These are phyloP conservation scores for Hyles lineata DNA, from an alignment of 2,888 invertebrate species.

Conservation along the genomic window DNA sequence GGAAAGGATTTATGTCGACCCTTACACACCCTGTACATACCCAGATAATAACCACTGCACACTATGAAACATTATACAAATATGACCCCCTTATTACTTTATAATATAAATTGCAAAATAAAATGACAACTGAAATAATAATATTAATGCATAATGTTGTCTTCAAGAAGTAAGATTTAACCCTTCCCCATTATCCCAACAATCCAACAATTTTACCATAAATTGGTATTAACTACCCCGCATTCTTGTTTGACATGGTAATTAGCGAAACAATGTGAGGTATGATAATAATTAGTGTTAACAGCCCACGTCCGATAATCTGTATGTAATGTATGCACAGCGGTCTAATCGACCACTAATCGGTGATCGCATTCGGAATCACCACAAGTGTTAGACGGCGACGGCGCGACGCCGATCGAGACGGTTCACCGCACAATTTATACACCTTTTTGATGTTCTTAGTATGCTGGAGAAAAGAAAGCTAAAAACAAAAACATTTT, in stretches of 20 bases:
- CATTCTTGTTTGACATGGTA: conserved; percentile 18
- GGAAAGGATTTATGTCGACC: too few species aligned
- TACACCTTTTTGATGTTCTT: conserved; percentile 35
- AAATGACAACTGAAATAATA: too few species aligned
- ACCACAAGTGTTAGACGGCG: conserved; percentile 59
- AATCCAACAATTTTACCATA: neutral
- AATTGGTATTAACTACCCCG: conserved; percentile 1
- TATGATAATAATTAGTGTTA: conserved; percentile 25
- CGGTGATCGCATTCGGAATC: conserved; percentile 53
- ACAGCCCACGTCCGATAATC: conserved; percentile 26
- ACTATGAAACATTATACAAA: too few species aligned
- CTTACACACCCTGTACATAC: too few species aligned
- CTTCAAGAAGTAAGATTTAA: too few species aligned
- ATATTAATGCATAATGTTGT: too few species aligned
- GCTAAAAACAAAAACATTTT: neutral
- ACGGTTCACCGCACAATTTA: conserved; percentile 57
- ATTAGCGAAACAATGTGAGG: conserved; percentile 22
- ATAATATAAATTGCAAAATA: too few species aligned
- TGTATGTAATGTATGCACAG: conserved; percentile 26
- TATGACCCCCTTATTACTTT: too few species aligned
- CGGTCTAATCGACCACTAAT: conserved; percentile 49
- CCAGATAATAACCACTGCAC: too few species aligned
- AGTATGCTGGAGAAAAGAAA: neutral
- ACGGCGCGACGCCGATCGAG: conserved; percentile 35
- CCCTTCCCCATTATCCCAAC: neutral